Evolutionary conservation across 2,113 vertebrate species (phyloP).

Genomic region (Equus przewalskii): DNA sequence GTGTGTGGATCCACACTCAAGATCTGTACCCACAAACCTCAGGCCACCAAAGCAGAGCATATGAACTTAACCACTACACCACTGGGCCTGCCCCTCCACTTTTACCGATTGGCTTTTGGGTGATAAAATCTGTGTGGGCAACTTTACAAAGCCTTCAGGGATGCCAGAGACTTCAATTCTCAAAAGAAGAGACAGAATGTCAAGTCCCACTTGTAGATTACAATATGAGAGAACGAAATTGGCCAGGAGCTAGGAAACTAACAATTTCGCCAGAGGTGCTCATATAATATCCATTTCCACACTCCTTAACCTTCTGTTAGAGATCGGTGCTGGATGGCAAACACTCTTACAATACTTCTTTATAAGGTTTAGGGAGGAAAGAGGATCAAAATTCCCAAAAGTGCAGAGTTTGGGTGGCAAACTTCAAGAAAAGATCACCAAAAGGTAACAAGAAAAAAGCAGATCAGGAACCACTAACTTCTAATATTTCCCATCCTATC

Average conservation of each 20-base stretch:
- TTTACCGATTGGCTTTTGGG: neutral
- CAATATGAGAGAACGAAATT: neutral
- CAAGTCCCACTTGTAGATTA: neutral
- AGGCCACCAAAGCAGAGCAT: no score
- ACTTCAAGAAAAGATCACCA: constrained; percentile 20
- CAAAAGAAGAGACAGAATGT: neutral
- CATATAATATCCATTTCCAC: neutral
- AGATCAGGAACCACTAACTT: neutral
- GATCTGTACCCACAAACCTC: no score
- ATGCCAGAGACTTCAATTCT: neutral
- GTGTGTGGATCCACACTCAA: no score
- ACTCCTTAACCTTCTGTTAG: neutral
- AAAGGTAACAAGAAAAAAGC: neutral
- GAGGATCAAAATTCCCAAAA: constrained; percentile 26
- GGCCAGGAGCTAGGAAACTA: neutral
- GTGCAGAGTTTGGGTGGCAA: neutral
- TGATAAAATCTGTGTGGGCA: neutral
- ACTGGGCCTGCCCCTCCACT: neutral
- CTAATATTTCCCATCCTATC: neutral
- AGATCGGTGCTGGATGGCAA: neutral
- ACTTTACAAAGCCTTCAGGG: neutral
- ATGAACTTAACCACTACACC: no score
- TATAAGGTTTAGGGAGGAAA: neutral
- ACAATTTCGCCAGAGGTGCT: neutral
- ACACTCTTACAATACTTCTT: neutral